These are phyloP conservation scores for Liasis olivaceus DNA, from an alignment of 2,797 vertebrate genomes.

Conservation along the genomic window DNA sequence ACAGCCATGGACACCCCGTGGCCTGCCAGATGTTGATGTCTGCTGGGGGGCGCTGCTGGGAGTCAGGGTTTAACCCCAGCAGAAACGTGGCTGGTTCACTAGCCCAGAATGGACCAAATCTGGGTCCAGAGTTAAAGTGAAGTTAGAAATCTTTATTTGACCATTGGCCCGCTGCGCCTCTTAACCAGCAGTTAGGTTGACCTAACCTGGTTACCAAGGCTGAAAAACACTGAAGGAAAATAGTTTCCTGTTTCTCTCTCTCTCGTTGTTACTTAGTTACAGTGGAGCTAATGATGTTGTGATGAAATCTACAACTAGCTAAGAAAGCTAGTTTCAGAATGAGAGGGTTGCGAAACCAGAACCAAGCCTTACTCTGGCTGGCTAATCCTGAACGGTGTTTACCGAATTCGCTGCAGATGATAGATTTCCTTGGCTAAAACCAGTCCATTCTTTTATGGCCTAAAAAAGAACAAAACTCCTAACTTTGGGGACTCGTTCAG, in stretches of 20 bases:
- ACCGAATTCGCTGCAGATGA: neutral
- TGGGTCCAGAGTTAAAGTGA: neutral
- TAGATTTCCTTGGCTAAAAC: neutral
- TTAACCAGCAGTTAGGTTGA: neutral
- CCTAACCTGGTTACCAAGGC: neutral
- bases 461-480: fast-evolving
- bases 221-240: fast-evolving
- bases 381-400: neutral
- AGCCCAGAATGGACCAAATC: neutral
- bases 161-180: neutral
- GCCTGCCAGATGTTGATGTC: neutral
- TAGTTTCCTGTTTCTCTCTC: neutral
- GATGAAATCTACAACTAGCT: neutral
- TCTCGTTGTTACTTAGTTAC: neutral
- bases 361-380: neutral
- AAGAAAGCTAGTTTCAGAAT: neutral
- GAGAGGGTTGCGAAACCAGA: neutral
- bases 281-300: neutral
- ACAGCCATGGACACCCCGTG: neutral
- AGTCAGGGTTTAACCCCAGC: neutral
- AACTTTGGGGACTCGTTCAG: neutral
- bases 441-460: neutral
- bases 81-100: neutral
- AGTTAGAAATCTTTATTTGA: neutral
- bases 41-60: neutral